Evolutionary conservation across 2,113 vertebrate species (phyloP).

Genomic region (Poeciliopsis retropinna): DNA sequence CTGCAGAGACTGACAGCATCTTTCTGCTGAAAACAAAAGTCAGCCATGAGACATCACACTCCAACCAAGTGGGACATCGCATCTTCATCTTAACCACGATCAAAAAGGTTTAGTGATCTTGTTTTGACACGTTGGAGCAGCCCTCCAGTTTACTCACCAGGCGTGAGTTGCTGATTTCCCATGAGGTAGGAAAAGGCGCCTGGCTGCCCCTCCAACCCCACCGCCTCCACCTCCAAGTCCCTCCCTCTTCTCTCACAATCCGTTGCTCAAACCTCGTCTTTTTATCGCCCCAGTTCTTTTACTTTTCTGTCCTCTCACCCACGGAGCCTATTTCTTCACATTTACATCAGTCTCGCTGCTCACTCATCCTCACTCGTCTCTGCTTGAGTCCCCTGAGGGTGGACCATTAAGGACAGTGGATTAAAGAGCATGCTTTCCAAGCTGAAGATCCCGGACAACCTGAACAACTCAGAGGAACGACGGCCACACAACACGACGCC

Average conservation of each 20-base stretch:
- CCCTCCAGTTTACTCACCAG: conserved; percentile 33
- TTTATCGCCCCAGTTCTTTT: conserved; percentile 42
- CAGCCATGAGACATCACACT: conserved; percentile 9
- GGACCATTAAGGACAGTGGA: conserved; percentile 60
- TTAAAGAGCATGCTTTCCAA: conserved; percentile 43
- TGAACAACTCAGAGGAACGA: conserved; percentile 33
- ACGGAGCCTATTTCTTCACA: conserved; percentile 67
- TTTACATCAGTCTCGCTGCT: conserved; percentile 71
- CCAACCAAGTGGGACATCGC: conserved; percentile 44
- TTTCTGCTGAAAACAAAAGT: conserved; percentile 37
- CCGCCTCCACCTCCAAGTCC: background rate
- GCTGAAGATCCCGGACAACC: conserved; percentile 58
- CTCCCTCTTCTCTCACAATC: background rate
- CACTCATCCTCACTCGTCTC: conserved; percentile 56
- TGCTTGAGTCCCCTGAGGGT: conserved; percentile 36
- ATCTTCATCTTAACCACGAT: conserved; percentile 41
- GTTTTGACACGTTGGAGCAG: conserved; percentile 41
- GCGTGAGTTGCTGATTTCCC: conserved; percentile 42
- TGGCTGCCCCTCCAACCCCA: conserved; percentile 13
- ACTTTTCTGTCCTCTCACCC: conserved; percentile 53
- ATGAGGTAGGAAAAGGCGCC: conserved; percentile 27
- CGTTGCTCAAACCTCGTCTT: conserved; percentile 7
- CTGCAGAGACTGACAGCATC: background rate
- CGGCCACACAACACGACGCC: conserved; percentile 10
- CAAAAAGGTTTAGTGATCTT: conserved; percentile 57